These are phyloP conservation scores for Rhaphigaster nebulosa DNA, from an alignment of 2,888 invertebrate species.

Conservation along the genomic window DNA sequence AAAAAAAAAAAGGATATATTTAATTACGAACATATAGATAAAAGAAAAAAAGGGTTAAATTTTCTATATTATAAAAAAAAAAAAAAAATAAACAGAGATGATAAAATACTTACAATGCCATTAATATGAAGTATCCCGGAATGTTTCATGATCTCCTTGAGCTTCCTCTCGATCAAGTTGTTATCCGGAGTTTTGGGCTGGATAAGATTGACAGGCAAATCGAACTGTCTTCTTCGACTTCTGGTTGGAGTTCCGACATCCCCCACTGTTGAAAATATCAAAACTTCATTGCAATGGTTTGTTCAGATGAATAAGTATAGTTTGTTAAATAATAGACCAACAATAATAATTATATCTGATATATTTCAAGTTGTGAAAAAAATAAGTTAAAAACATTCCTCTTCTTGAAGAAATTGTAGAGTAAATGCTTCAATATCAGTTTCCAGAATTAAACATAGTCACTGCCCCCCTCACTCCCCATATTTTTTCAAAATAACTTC, in stretches of 20 bases:
- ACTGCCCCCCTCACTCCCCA: too few relatives aligned
- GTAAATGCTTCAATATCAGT: too few relatives aligned
- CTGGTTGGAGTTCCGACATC: conserved; percentile 66
- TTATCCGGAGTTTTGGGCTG: conserved; percentile 66
- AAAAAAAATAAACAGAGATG: too few relatives aligned
- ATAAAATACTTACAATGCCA: conserved; percentile 71
- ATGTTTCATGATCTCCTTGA: conserved; percentile 93
- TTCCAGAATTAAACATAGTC: too few relatives aligned
- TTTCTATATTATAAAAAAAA: too few relatives aligned
- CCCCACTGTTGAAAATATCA: conserved; percentile 49
- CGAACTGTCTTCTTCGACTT: conserved; percentile 72
- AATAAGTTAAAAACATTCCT: too few relatives aligned
- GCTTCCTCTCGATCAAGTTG: conserved; percentile 79
- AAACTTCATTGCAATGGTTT: background rate
- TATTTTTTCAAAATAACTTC: too few relatives aligned
- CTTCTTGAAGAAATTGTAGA: too few relatives aligned
- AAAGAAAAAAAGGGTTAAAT: too few relatives aligned
- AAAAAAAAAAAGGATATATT: too few relatives aligned
- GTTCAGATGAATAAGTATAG: background rate
- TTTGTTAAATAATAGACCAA: background rate
- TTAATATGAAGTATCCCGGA: conserved; percentile 91
- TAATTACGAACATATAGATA: too few relatives aligned
- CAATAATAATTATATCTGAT: background rate
- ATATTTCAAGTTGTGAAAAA: too few relatives aligned
- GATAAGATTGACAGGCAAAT: conserved; percentile 71